Evolutionary conservation across 2,113 vertebrate species (phyloP), one percentile per base, ranked within the genome.

Genomic region (Zingel zingel): DNA sequence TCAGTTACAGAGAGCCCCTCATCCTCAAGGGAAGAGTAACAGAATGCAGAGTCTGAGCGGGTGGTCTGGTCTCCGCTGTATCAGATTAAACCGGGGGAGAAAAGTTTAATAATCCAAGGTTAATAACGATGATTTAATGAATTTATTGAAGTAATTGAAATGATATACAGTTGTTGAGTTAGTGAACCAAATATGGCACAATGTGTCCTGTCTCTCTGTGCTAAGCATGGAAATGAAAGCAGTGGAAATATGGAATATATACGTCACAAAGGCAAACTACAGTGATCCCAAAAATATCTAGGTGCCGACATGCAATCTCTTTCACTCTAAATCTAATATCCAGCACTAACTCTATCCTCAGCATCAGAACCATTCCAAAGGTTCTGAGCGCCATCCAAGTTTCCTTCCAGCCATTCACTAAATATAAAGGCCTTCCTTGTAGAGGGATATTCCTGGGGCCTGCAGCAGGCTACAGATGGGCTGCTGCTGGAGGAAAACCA

Each of bases 401-500:
- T 94, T 94, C 90, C 88, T 91, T 92, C 79, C 81, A 92, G 81
- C 72, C 86, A 82, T 84, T 92, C 87, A 83, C 72, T 83, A 82
- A 83, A 91, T 92, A 94, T 91, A 93, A 94, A 94, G 92, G 89
- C 86, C 57, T 74, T 83, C 92, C 90, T 93, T 93, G 91, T 93
- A 86, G 89, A 50, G 62, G 86, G 88, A 89, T 88, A 89, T 86
- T 91, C 89, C 76, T 83, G 87, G 88, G 78, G 86, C 80, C 76
- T 74, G 77, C 79, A 82, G 84, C 74, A 83, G 85, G 88, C 87
- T 88, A 87, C 73, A 86, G 85, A 81, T 90, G 88, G 88, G 39
- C 90, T 90, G 88, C 85, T 74, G 79, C 89, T 86, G 85, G 76
- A 93, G 88, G 79, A 85, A 91, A 93, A 93, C 86, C 89, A 85